Conservation (phyloP, 2,113 vertebrate species). For the Antechinus flavipes region DNA sequence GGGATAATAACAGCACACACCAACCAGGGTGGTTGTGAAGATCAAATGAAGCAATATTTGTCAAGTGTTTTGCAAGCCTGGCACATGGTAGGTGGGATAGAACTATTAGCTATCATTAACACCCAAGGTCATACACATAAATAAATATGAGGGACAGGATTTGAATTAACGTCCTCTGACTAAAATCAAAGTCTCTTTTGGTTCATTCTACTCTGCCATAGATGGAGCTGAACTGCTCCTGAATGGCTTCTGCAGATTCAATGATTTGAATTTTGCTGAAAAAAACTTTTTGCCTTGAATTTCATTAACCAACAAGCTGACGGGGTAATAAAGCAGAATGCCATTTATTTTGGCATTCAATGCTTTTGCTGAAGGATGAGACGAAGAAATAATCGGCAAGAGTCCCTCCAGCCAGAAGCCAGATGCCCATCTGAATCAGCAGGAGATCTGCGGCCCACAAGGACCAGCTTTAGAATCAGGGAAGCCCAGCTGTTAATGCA, state of each 20-base stretch:
- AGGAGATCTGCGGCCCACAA: background rate
- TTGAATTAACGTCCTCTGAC: background rate
- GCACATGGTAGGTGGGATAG: too few relatives aligned
- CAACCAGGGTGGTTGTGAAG: background rate
- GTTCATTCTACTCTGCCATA: background rate
- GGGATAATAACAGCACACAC: background rate
- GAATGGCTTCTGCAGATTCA: background rate
- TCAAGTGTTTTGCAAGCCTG: too few relatives aligned
- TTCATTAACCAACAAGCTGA: background rate
- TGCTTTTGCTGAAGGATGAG: background rate
- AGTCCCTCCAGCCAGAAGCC: background rate
- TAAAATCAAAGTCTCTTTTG: background rate
- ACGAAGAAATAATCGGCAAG: background rate
- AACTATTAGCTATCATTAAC: background rate
- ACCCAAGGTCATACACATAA: background rate
- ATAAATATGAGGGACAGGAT: background rate
- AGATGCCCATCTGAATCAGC: background rate
- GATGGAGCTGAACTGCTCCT: background rate
- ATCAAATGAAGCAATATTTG: background rate
- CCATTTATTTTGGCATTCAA: background rate
- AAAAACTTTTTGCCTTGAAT: background rate
- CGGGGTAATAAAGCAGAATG: background rate
- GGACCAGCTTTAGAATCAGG: slow-evolving; percentile 18
- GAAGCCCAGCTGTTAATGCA: background rate
- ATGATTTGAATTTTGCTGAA: background rate